Percentiles rank a stretch among this genome's conserved stretches.
These are phyloP conservation scores for Microcebus murinus DNA, from an alignment of 2,113 vertebrate genomes.

Conservation along the genomic window DNA sequence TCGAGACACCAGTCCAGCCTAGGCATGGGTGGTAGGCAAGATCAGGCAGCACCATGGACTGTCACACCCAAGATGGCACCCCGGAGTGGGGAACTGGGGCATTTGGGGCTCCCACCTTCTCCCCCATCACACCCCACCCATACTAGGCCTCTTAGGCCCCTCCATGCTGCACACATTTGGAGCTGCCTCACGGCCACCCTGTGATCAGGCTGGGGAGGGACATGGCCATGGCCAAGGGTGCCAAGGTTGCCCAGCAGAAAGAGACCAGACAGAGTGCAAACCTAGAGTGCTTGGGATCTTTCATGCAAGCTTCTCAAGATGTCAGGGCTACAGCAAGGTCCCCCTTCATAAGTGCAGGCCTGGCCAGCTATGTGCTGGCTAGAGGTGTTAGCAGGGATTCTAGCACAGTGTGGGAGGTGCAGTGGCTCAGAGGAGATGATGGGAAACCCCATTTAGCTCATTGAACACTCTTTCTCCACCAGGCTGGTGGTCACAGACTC, in stretches of 20 bases:
- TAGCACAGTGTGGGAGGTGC: background rate
- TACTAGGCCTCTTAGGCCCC: background rate
- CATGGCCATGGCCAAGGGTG: background rate
- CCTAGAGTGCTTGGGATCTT: background rate
- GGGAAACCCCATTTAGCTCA: background rate
- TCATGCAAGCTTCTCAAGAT: background rate
- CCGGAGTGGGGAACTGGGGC: background rate
- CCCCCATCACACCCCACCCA: background rate
- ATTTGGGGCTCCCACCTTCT: background rate
- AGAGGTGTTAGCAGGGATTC: background rate
- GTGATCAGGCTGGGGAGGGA: background rate
- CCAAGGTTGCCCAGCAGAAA: background rate
- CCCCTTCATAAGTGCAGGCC: background rate
- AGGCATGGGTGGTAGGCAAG: background rate
- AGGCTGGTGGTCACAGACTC: background rate
- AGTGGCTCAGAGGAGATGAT: background rate
- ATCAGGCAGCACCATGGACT: background rate
- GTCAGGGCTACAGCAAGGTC: background rate
- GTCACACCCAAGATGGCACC: background rate
- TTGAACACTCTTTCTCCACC: background rate
- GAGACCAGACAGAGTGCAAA: background rate
- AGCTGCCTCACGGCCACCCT: background rate
- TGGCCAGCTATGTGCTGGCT: background rate
- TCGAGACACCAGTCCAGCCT: conserved; percentile 93
- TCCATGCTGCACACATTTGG: background rate